A percentile compares a stretch with the other conserved stretches of the same genome.
Evolutionary conservation across 2,113 vertebrate species (phyloP).

Genomic region (Fulmarus glacialis): DNA sequence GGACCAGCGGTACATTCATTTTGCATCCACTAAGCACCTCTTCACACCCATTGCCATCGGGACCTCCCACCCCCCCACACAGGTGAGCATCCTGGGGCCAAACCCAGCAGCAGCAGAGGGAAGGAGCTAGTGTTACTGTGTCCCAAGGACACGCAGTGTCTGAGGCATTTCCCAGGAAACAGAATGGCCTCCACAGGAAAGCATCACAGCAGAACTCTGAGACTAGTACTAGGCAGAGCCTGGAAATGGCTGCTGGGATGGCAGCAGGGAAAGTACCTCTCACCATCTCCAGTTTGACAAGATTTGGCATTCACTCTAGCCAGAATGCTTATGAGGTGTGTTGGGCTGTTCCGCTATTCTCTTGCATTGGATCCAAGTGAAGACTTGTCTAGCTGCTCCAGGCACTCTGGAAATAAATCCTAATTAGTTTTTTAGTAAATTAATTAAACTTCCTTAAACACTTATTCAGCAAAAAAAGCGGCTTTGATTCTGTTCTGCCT

Average conservation of each 20-base stretch:
- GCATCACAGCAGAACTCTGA: background rate
- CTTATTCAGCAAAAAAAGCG: background rate
- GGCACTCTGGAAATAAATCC: background rate
- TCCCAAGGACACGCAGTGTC: background rate
- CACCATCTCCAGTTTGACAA: background rate
- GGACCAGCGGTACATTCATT: constrained; percentile 80
- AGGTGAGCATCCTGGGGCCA: constrained; percentile 77
- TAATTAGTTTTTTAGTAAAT: constrained; percentile 9
- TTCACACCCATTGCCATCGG: constrained; percentile 84
- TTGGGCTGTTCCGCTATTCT: background rate
- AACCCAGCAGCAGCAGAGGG: background rate
- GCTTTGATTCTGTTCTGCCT: constrained; percentile 28
- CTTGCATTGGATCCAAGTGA: background rate
- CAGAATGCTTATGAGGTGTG: background rate
- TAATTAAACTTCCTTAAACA: constrained; percentile 9
- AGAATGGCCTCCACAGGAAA: background rate
- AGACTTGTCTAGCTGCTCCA: background rate
- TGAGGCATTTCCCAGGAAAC: background rate
- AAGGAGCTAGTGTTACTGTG: background rate
- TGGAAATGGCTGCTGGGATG: background rate
- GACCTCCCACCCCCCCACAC: constrained; percentile 77
- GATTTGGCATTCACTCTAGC: background rate
- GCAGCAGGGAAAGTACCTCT: background rate
- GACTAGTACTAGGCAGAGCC: background rate
- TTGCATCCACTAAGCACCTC: constrained; percentile 78